These are phyloP conservation scores for Chloroceryle aenea DNA, from an alignment of 2,113 vertebrate genomes.

Conservation along the genomic window DNA sequence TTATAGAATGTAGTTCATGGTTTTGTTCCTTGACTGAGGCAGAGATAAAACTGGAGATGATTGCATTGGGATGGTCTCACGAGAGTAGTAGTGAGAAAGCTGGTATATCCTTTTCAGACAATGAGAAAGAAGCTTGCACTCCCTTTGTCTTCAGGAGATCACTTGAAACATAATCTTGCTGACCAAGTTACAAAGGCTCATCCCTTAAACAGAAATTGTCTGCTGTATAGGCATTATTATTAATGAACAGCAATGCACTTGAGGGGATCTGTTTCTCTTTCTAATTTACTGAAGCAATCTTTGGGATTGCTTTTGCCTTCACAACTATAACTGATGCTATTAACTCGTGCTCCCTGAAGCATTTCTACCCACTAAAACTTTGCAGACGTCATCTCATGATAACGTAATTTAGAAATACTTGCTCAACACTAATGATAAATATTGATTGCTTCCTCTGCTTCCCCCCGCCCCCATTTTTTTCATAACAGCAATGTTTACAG, in stretches of 20 bases:
- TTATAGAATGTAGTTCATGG: not conserved
- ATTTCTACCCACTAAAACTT: not conserved
- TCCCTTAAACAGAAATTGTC: not conserved
- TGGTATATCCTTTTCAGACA: not conserved
- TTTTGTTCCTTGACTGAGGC: not conserved
- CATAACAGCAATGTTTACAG: not conserved
- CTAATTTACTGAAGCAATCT: conserved; percentile 31
- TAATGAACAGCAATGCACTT: conserved; percentile 21
- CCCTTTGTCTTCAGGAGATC: not conserved
- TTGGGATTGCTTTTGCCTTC: conserved; percentile 6
- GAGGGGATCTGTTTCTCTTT: conserved; percentile 14
- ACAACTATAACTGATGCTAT: not conserved
- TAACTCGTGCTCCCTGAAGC: conserved; percentile 7
- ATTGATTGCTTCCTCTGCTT: not conserved
- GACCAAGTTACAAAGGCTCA: conserved; percentile 13
- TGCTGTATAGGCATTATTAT: not conserved
- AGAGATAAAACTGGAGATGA: not conserved
- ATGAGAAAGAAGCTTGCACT: not conserved
- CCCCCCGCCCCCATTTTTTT: not conserved
- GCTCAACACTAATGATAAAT: not conserved
- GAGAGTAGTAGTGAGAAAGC: not conserved
- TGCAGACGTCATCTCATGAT: not conserved
- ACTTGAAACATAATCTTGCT: not conserved
- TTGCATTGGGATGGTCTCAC: not conserved
- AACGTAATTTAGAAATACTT: conserved; percentile 19